Conservation (phyloP, 2,113 vertebrate species). For the Ictidomys tridecemlineatus region DNA sequence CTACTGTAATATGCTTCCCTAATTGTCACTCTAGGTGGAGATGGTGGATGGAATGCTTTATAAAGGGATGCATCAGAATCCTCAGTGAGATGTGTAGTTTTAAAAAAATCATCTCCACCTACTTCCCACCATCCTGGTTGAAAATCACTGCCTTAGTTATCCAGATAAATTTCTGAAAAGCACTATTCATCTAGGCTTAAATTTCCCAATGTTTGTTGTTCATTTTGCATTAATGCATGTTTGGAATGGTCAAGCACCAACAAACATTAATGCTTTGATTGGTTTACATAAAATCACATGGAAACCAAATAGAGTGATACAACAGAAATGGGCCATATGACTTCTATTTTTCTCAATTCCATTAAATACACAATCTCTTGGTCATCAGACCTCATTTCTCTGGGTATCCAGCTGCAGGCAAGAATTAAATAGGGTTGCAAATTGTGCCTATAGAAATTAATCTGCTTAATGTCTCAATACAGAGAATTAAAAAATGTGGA, state of each 20-base stretch:
- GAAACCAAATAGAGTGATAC: constrained; percentile 23
- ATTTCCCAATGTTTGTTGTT: not conserved
- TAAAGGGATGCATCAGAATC: constrained; percentile 10
- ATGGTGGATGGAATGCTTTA: not conserved
- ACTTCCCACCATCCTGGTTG: not conserved
- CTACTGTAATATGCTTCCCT: not conserved
- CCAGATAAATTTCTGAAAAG: not conserved
- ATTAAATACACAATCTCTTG: not conserved
- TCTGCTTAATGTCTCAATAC: not conserved
- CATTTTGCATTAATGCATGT: not conserved
- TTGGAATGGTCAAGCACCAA: not conserved
- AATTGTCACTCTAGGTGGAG: not conserved
- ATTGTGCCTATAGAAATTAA: not conserved
- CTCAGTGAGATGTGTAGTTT: not conserved
- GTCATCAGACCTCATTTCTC: not conserved
- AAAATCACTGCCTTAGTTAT: constrained; percentile 56
- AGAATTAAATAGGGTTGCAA: not conserved
- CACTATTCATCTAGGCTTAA: not conserved
- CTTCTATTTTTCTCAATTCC: not conserved
- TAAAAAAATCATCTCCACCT: constrained; percentile 45
- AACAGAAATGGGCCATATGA: not conserved
- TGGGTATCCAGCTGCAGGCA: not conserved
- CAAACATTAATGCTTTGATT: not conserved
- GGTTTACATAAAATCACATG: not conserved
- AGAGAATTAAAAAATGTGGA: not conserved